Base-by-base conservation (phyloP, 2,888 invertebrate genomes). In the Caradrina clavipalpis region DNA sequence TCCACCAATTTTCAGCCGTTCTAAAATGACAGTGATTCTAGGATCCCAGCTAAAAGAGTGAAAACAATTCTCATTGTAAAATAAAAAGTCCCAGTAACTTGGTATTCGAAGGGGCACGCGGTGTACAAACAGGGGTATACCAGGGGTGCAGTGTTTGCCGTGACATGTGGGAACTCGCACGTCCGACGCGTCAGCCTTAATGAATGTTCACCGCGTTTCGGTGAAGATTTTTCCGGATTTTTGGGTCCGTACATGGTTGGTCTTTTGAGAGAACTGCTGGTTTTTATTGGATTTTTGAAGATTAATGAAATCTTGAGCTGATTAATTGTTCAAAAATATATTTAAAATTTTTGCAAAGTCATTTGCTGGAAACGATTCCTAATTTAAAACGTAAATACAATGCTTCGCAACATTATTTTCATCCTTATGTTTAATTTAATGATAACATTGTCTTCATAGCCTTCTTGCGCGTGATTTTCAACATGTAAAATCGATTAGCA, bases 41-140 rank as follows among this genome's bases (percentile, higher is more conserved):
- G 4, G 39, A 11, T 53, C 0, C 22, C 19, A 39, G 19, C 19
- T 57, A 26, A 63, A 64, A 63, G 26, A 78, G 51, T 54, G 56
- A 64, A 75, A 63, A 72, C 69, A 69, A 71, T 64, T 71, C 59
- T 58, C 69, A 57, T 71, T 73, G 65, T 65, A 66, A 74, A 74
- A 66, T 55, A 81, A 81, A 81, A 77, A 70, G 73, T 47, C 51
- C 17, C 54, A 26, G 69, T 79, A 54, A 64, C 72, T 84, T 84
- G 73, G 85, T 85, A 85, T 85, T 85, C 83, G 77, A 79, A 80
- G 58, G 67, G 78, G 78, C 78, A 69, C 64, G 51, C 78, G 57
- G 49, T 67, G 61, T 60, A 53, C 80, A 85, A 85, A 85, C 80
- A 85, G 79, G 85, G 80, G 81, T 54, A 81, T 64, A 49, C 66